A percentile compares a stretch with the other conserved stretches of the same genome.
Evolutionary conservation across 2,113 vertebrate species (phyloP).

Genomic region (Corythoichthys haematopterus): DNA sequence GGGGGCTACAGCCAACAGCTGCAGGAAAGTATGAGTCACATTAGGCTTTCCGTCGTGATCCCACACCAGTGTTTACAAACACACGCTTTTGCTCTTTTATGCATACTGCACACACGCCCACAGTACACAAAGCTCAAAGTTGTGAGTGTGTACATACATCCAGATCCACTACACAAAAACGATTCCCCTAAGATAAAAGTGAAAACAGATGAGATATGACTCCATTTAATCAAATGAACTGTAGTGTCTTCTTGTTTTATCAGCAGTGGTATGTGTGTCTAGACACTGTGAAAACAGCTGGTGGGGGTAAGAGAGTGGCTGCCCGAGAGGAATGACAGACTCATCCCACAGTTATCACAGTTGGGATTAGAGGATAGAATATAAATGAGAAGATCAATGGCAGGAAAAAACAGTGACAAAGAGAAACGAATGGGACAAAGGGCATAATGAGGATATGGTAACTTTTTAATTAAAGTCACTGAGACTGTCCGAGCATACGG

Average conservation of each 20-base stretch:
- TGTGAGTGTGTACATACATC: neutral
- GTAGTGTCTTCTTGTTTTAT: conserved; percentile 47
- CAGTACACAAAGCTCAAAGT: neutral
- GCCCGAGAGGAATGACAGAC: conserved; percentile 47
- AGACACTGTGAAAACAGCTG: conserved; percentile 68
- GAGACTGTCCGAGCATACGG: conserved; percentile 1
- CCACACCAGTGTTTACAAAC: conserved; percentile 43
- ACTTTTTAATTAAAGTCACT: neutral
- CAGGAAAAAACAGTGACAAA: conserved; percentile 12
- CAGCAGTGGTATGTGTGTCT: conserved; percentile 61
- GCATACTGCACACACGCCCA: conserved; percentile 1
- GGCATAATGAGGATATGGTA: neutral
- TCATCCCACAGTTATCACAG: conserved; percentile 56
- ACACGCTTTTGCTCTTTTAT: conserved; percentile 16
- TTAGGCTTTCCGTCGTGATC: conserved; percentile 13
- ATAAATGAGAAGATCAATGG: conserved; percentile 27
- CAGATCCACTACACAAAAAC: neutral
- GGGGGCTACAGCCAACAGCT: conserved; percentile 47
- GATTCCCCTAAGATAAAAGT: conserved; percentile 6
- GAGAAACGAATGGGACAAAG: conserved; percentile 19
- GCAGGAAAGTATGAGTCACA: conserved; percentile 65
- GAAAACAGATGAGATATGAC: conserved; percentile 13
- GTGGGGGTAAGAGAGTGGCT: conserved; percentile 35
- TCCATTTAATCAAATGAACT: conserved; percentile 33
- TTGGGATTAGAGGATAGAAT: conserved; percentile 46